phyloP scores from a whole-genome alignment of 2,888 invertebrate genomes.

The Hirtodrosophila duncani region DNA sequence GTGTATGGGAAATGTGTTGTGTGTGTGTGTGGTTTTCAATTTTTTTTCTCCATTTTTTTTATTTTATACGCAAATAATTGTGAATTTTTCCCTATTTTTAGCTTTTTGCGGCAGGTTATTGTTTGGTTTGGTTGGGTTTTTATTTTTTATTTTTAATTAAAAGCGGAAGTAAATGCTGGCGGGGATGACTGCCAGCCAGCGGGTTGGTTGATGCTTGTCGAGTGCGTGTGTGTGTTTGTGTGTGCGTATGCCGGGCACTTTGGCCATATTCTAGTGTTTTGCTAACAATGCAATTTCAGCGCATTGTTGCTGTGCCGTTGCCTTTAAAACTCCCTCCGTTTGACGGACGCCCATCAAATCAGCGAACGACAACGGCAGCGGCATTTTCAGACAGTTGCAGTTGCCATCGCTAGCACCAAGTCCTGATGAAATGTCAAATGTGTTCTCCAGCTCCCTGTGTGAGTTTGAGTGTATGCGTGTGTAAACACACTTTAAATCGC shows the following conservation, averaged over 20 bases:
- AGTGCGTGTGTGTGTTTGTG: conserved; percentile 36
- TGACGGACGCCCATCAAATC: conserved; percentile 68
- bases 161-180: conserved; percentile 68
- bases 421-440: conserved; percentile 73
- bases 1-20: conserved; percentile 50
- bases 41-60: conserved; percentile 41
- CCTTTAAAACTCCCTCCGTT: conserved; percentile 22
- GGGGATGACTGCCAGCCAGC: conserved; percentile 12
- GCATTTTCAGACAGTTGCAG: conserved; percentile 53
- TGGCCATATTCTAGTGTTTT: conserved; percentile 74
- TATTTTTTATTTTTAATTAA: conserved; percentile 72
- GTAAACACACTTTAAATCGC: conserved; percentile 30
- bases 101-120: conserved; percentile 53
- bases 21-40: conserved; percentile 63
- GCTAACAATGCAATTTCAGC: conserved; percentile 73
- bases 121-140: conserved; percentile 62
- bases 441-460: conserved; percentile 34
- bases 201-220: conserved; percentile 42
- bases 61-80: conserved; percentile 68
- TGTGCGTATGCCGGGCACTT: conserved; percentile 46
- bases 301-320: conserved; percentile 50
- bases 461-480: no score
- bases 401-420: not conserved
- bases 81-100: conserved; percentile 56
- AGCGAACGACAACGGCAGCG: conserved; percentile 32